These are phyloP conservation scores for Campopleginae sp. DNA, from an alignment of 2,888 invertebrate genomes.

Conservation along the genomic window DNA sequence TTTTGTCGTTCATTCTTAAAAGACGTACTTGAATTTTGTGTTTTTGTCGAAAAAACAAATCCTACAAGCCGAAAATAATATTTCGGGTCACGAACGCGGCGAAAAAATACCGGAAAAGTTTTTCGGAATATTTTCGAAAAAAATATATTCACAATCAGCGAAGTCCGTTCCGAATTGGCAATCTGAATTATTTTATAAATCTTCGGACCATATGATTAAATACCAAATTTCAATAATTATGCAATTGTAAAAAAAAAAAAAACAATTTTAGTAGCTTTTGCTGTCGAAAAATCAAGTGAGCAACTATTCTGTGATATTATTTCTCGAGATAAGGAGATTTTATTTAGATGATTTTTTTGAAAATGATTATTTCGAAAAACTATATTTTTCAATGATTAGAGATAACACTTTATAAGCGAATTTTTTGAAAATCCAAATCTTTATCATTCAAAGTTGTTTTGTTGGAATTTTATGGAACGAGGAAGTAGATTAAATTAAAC, in stretches of 20 bases:
- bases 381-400: not conserved
- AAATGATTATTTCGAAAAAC: not conserved
- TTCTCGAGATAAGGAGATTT: slow-evolving; percentile 2
- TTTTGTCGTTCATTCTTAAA: not conserved
- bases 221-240: not conserved
- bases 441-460: not conserved
- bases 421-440: not conserved
- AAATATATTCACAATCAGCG: not conserved
- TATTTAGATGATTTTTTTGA: no score
- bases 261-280: not conserved
- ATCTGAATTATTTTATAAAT: not conserved
- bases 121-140: not conserved
- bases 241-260: not conserved
- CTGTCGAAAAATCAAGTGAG: not conserved
- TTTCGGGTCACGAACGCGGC: not conserved
- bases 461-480: not conserved
- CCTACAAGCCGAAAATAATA: not conserved
- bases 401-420: not conserved
- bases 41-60: not conserved
- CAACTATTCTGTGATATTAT: slow-evolving; percentile 30
- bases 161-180: not conserved
- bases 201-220: not conserved
- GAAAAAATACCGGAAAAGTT: not conserved
- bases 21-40: not conserved
- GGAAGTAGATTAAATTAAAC: not conserved